These are phyloP conservation scores for Thera britannica DNA, from an alignment of 2,888 invertebrate species.

Conservation along the genomic window DNA sequence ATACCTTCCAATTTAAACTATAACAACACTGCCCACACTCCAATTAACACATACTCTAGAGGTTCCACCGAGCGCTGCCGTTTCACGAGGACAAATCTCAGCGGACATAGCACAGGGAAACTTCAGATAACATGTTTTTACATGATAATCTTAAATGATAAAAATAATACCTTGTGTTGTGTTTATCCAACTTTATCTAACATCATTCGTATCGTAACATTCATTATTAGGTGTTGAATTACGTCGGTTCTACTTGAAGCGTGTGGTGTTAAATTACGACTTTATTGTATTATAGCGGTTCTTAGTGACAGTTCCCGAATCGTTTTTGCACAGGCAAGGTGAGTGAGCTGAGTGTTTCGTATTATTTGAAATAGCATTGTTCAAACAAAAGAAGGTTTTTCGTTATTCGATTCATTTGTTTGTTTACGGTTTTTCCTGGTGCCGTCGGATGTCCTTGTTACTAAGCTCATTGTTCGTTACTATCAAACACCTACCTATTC, in stretches of 20 bases:
- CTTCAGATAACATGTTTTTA: conserved; percentile 42
- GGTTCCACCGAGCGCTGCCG: conserved; percentile 41
- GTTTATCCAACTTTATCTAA: conserved; percentile 41
- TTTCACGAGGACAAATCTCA: conserved; percentile 43
- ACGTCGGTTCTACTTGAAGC: conserved; percentile 19
- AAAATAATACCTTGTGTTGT: conserved; percentile 32
- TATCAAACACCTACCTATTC: too few species aligned
- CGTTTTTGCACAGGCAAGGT: conserved; percentile 26
- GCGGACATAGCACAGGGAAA: conserved; percentile 41
- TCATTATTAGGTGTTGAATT: conserved; percentile 26
- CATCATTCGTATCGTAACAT: conserved; percentile 26
- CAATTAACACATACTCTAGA: conserved; percentile 56
- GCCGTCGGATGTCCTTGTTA: conserved; percentile 21
- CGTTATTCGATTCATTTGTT: conserved; percentile 10
- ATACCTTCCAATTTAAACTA: conserved; percentile 19
- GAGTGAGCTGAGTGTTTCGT: conserved; percentile 21
- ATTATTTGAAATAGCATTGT: conserved; percentile 7
- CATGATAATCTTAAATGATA: conserved; percentile 41
- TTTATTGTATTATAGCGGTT: conserved; percentile 22
- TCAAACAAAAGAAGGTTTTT: conserved; percentile 15
- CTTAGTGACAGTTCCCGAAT: conserved; percentile 15
- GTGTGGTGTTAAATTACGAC: conserved; percentile 33
- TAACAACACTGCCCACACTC: conserved; percentile 42
- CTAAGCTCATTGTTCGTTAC: not conserved
- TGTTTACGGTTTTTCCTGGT: conserved; percentile 16